Evolutionary conservation across 2,888 invertebrate genomes (phyloP), one percentile per base, ranked within the genome.

Genomic region (Parnassius mnemosyne): DNA sequence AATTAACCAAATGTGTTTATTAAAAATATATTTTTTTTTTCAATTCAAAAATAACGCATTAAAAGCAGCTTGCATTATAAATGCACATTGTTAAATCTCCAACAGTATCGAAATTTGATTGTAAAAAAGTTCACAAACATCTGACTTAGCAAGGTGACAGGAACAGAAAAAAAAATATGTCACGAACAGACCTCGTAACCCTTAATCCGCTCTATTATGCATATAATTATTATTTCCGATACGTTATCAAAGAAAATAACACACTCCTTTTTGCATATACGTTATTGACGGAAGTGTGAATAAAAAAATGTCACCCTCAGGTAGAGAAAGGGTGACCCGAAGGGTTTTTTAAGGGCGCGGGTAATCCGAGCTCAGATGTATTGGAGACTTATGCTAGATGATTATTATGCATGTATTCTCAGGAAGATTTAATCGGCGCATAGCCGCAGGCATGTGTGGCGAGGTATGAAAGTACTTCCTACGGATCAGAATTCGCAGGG

Each of bases 141-240:
- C 87, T 85, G 86, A 87, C 75, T 74, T 73, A 72, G 73, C 79
- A 89, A 91, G 91, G 90, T 90, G 90, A 86, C 87, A 84, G 85
- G 85, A 84, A 83, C 78, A 75, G 74, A 82, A 85, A 76, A 85
- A 76, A 75, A 85, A 85, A 80, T 55, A 79, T 72, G 84, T 87
- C 86, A 83, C 82, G 70, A 72, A 82, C 85, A 83, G 74, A 79
- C 76, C 76, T 71, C 68, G 77, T 81, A 84, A 79, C 86, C 88
- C 78, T 80, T 90, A 90, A 91, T 91, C 91, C 89, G 81, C 77
- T 84, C 85, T 82, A 85, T 90, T 89, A 90, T 89, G 90, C 91
- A 91, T 90, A 89, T 90, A 90, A 90, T 91, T 89, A 91, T 90
- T 91, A 89, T 90, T 91, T 89, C 89, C 89, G 89, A 88, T 85